phyloP scores from a whole-genome alignment of 2,888 invertebrate species.

The Andrena bicolor region DNA sequence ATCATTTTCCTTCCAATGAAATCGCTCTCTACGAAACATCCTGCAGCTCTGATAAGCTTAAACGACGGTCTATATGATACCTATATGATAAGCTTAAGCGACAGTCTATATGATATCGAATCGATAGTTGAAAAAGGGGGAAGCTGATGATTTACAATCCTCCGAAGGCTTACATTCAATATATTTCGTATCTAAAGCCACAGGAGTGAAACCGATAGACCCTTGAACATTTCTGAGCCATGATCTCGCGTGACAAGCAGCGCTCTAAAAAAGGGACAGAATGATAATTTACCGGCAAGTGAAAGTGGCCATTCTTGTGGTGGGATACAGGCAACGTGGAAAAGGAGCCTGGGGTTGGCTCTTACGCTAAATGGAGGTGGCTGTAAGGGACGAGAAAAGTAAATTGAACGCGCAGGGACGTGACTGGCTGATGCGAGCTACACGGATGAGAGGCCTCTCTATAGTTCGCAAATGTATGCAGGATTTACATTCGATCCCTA shows the following conservation, averaged over 20 bases:
- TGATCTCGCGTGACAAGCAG: conserved; percentile 30
- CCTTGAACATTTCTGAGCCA: neutral
- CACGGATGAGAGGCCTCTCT: conserved; percentile 30
- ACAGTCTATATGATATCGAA: neutral
- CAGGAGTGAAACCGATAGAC: conserved; percentile 3
- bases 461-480: conserved; percentile 68
- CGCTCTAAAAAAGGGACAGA: conserved; percentile 29
- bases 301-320: conserved; percentile 48
- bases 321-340: conserved; percentile 28
- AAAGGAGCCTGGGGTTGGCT: neutral
- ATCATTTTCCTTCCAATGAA: too few species aligned
- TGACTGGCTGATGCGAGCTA: conserved; percentile 44
- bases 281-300: conserved; percentile 62
- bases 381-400: conserved; percentile 62
- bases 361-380: conserved; percentile 41
- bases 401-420: conserved; percentile 60
- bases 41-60: neutral
- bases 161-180: conserved; percentile 6
- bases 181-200: conserved; percentile 7
- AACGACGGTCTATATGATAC: neutral
- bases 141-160: conserved; percentile 33
- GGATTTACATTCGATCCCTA: conserved; percentile 74
- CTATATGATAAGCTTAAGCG: conserved; percentile 2
- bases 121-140: conserved; percentile 7
- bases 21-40: too few species aligned